Conservation (phyloP, 2,797 vertebrate species). For the Crypturellus tataupa region DNA sequence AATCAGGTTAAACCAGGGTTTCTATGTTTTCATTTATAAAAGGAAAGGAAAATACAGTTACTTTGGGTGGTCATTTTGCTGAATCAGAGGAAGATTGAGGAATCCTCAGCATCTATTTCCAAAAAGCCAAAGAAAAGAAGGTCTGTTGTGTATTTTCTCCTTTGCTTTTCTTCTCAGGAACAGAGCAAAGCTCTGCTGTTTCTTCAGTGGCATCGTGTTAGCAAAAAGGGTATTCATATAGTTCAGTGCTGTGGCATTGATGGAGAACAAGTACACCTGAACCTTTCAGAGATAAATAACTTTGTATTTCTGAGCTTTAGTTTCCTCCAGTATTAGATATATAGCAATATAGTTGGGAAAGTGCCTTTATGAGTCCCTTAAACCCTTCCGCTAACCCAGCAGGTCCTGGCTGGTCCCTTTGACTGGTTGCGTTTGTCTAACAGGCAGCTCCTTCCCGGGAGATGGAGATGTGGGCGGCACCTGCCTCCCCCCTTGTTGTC, state of each 20-base stretch:
- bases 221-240: background rate
- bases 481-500: background rate
- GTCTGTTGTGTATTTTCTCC: background rate
- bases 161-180: fast-evolving
- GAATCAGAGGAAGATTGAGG: background rate
- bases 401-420: background rate
- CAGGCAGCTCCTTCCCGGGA: background rate
- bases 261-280: background rate
- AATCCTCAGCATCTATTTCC: background rate
- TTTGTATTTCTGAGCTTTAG: background rate
- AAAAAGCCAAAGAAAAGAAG: background rate
- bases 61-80: background rate
- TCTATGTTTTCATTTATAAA: fast-evolving
- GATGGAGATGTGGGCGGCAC: background rate
- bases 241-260: background rate
- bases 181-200: background rate
- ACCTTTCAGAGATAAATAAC: background rate
- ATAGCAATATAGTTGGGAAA: background rate
- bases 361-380: background rate
- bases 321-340: background rate
- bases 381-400: background rate
- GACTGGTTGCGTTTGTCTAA: fast-evolving
- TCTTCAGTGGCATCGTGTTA: fast-evolving
- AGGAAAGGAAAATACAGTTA: background rate
- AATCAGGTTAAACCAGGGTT: background rate